Evolutionary conservation across 2,113 vertebrate species (phyloP).

Genomic region (Cyphomyrus plagiostoma): DNA sequence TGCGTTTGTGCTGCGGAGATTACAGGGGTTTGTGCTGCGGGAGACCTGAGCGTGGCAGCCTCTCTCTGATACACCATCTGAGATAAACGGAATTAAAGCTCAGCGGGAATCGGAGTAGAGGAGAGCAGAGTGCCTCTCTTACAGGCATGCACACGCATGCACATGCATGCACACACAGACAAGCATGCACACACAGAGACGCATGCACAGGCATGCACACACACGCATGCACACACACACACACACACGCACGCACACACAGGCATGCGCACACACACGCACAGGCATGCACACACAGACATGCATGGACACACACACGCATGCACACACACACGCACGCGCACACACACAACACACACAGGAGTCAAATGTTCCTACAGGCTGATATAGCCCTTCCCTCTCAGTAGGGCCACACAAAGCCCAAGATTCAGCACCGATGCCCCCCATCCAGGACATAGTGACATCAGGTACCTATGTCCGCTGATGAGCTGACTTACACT

Average conservation of each 20-base stretch:
- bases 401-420: too few species aligned
- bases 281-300: not conserved
- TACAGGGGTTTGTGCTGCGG: not conserved
- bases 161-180: not conserved
- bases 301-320: not conserved
- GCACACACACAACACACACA: not conserved
- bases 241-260: not conserved
- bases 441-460: not conserved
- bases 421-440: not conserved
- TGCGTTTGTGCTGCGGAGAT: not conserved
- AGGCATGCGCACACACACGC: not conserved
- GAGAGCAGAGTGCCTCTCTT: too few species aligned
- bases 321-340: not conserved
- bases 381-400: not conserved
- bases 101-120: not conserved
- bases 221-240: not conserved
- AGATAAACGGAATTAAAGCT: slow-evolving; percentile 15
- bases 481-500: not conserved
- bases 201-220: not conserved
- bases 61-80: not conserved
- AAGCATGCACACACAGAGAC: not conserved
- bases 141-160: not conserved
- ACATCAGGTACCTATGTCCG: not conserved
- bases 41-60: not conserved
- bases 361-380: not conserved